Evolutionary conservation across 2,113 vertebrate genomes (phyloP), one percentile per base, ranked within the genome.

Genomic region (Echinops telfairi): DNA sequence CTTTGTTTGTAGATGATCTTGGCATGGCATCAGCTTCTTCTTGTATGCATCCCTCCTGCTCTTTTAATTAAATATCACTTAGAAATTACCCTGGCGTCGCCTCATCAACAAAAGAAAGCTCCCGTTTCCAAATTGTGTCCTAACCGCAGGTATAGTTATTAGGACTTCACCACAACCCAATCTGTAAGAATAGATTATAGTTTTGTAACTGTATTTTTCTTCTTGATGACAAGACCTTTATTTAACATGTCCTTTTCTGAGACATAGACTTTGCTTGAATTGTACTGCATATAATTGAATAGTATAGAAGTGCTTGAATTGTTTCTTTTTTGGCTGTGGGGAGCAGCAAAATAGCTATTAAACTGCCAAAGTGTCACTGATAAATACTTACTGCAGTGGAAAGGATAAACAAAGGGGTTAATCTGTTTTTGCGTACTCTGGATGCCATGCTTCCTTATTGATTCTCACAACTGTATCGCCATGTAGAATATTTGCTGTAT

Each of bases 401-500:
- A 89, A 95, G 94, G 92, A 88, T 71, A n/a, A 90, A 94, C 29
- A 88, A 79, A 89, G 78, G 60, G 29, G 84, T 81, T 79, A 84
- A 92, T 88, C 86, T 92, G 31, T 64, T 85, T 96, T 93, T 92
- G 57, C 58, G 68, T 96, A 86, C 93, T 31, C 38, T 95, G 88
- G 76, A 57, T 15, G 78, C 92, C 23, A 22, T 29, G 11, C 92
- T 80, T 96, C 68, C 78, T 86, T 93, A 92, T 87, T 91, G 66
- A 94, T 88, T 95, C 88, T 95, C 75, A 92, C 95, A 97, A 94
- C 64, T 91, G 62, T 15, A 75, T 62, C 90, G 68, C n/a, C 87
- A 82, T 92, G 85, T 94, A 96, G 82, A 96, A 95, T 58, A 87
- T 75, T 71, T 36, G 17, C 88, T 94, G 62, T 96, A 77, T n/a